These are phyloP conservation scores for Lutjanus campechanus DNA, from an alignment of 2,797 vertebrate species.

Conservation along the genomic window DNA sequence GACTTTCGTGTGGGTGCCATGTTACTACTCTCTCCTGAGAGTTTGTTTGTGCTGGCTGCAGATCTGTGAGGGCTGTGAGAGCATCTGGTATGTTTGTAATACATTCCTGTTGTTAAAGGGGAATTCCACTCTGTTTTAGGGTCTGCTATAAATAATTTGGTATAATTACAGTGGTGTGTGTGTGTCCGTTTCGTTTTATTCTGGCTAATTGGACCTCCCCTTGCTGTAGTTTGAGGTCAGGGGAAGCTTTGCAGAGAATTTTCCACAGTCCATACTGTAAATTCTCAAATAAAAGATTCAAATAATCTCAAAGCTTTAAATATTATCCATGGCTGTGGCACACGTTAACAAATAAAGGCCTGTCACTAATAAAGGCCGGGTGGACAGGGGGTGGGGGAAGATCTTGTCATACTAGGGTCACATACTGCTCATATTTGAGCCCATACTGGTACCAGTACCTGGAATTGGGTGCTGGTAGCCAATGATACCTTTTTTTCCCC, in stretches of 20 bases:
- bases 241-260: not conserved
- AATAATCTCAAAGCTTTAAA: not conserved
- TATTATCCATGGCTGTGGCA: not conserved
- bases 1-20: conserved; percentile 8
- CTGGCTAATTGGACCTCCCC: conserved; percentile 14
- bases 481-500: too few relatives aligned
- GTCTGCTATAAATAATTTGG: conserved; percentile 24
- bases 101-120: conserved; percentile 42
- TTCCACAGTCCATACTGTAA: not conserved
- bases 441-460: too few relatives aligned
- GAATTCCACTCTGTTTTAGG: conserved; percentile 38
- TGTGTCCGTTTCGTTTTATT: not conserved
- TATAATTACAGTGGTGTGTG: conserved; percentile 25
- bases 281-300: conserved; percentile 4
- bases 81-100: conserved; percentile 33
- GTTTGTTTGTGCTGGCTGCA: conserved; percentile 39
- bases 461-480: too few relatives aligned
- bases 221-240: conserved; percentile 1
- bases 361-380: not conserved
- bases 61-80: conserved; percentile 21
- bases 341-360: not conserved
- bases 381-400: not conserved
- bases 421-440: too few relatives aligned
- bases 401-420: not conserved
- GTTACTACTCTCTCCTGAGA: conserved; percentile 17